Evolutionary conservation across 2,888 invertebrate species (phyloP), one percentile per base, ranked within the genome.

Genomic region (Calameuta pallipes): DNA sequence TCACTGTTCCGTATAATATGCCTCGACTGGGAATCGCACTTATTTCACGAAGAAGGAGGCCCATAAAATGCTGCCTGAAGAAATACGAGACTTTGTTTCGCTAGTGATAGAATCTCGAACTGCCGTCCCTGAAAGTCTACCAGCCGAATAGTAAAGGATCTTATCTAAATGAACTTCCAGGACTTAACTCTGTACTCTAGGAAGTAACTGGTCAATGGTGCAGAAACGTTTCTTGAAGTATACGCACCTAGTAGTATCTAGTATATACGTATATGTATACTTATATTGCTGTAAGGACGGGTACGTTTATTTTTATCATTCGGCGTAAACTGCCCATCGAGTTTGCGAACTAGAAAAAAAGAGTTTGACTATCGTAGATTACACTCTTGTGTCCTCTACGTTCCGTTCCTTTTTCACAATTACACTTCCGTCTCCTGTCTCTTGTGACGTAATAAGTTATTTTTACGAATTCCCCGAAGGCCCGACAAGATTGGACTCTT

Each of bases 161-260:
- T 88, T 88, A 88, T 88, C 88, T 88, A 88, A 88, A 88, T 88
- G 85, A 86, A 88, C 88, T 87, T 82, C 82, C 79, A 81, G 76
- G 79, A 81, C 79, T 81, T 81, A 78, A 76, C 79, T 81, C 76
- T 76, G 74, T 78, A 79, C 79, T 81, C 78, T 76, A 77, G 74
- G 79, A 80, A 80, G 79, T 56, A 56, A 23, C 56, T 56, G 56
- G 15, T 56, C 56, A 56, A 56, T 56, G 56, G 23, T 6, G 56
- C 23, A 23, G 56, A 56, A 56, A 56, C 56, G 56, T 23, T 56
- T 56, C 23, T 56, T 23, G 23, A 56, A 56, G 9, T 56, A 56
- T 23, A 56, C 56, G 56, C 56, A 56, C 9, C 56, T 1, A 41
- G 6, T 41, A 6, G 56, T 56, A 56, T 56, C 23, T 23, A 9